Base-by-base conservation (phyloP, 1,140 invertebrate genomes). In the Rhynchophorus ferrugineus region DNA sequence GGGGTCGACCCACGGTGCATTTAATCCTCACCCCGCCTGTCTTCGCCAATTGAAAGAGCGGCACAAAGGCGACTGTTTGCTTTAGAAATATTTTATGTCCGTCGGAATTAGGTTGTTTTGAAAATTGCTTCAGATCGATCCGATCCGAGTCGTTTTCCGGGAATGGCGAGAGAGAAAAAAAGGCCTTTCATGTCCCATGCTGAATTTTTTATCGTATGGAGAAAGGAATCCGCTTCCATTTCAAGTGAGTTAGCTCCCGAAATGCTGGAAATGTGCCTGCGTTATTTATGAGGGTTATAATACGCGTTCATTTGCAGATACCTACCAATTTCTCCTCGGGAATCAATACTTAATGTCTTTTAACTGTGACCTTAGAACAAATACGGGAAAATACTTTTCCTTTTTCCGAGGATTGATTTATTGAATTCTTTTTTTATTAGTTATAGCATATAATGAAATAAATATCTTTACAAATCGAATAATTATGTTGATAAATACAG, bases 51-150 rank as follows among this genome's bases (percentile, higher is more conserved):
- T 44, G 43, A 44, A 44, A 44, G 24, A 33, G 13, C 18, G 39
- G 17, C 8, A 29, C 43, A 29, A 44, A 24, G 43, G n/a, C n/a
- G 41, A 44, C 13, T 44, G 43, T 44, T 44, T 44, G 43, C 43
- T 44, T 44, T 21, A 44, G 43, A 44, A 44, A 44, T 44, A 44
- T 44, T 44, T 44, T 44, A 44, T 44, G 21, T 33, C 24, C 17
- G 19, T 16, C 34, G 43, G 18, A 44, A 44, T 44, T 44, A 22
- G 43, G 43, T 44, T 44, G 43, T 44, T 44, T 44, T 33, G 21
- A 44, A 44, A 44, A 22, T 44, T 19, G 43, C 22, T 33, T 16
- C 9, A 16, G 34, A 44, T 44, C 43, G 43, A 44, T 44, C 43
- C 21, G 7, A 33, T 16, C 43, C 21, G 43, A 22, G 21, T 22